Conservation (phyloP, 1,140 invertebrate species). For the Aphidius ervi region DNA sequence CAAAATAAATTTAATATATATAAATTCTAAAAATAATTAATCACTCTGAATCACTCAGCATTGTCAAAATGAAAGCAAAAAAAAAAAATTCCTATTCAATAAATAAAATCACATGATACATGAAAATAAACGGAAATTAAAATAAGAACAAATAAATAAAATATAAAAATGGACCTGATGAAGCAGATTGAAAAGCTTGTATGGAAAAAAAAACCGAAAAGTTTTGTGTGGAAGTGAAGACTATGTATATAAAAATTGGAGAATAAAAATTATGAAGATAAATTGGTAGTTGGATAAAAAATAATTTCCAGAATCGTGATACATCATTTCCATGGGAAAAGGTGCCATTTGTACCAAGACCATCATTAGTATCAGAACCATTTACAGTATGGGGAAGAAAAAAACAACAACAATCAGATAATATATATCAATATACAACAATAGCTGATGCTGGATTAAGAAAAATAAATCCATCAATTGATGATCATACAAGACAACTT, state of each 20-base stretch:
- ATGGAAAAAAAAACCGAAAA: too few species aligned
- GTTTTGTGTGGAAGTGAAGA: too few species aligned
- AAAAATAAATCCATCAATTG: slow-evolving; percentile 41
- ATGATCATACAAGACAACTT: slow-evolving; percentile 46
- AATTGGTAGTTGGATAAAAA: not conserved
- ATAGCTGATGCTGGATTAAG: slow-evolving; percentile 45
- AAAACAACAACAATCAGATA: slow-evolving; percentile 45
- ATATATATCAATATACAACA: slow-evolving; percentile 49
- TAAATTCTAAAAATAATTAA: too few species aligned
- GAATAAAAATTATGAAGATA: slow-evolving; percentile 12
- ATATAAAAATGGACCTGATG: too few species aligned
- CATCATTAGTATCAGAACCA: slow-evolving; percentile 74
- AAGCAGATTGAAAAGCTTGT: too few species aligned
- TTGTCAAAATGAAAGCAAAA: too few species aligned
- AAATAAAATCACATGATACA: too few species aligned
- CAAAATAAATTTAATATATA: too few species aligned
- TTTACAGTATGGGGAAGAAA: slow-evolving; percentile 73
- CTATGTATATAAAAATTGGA: not conserved
- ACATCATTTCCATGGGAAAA: slow-evolving; percentile 74
- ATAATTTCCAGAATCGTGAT: slow-evolving; percentile 65
- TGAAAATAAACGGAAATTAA: too few species aligned
- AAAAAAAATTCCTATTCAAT: too few species aligned
- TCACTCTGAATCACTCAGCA: too few species aligned
- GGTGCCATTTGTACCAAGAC: slow-evolving; percentile 75
- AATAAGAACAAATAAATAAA: too few species aligned